phyloP scores from a whole-genome alignment of 2,113 vertebrate genomes.

The Platichthys flesus region DNA sequence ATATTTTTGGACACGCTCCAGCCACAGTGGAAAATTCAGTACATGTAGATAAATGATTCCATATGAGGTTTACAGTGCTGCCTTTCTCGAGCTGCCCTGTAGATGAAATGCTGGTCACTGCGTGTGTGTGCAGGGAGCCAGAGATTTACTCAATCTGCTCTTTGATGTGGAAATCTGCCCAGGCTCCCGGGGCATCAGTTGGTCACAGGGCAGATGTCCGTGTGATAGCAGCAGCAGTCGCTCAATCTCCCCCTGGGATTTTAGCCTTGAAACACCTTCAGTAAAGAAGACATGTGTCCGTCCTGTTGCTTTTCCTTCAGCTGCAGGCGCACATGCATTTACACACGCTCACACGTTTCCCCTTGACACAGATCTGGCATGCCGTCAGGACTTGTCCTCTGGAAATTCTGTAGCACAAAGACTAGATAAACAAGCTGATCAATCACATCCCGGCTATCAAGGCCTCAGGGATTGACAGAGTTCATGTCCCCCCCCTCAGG shows the following conservation, averaged over 20 bases:
- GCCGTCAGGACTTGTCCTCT: conserved; percentile 22
- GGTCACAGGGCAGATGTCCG: conserved; percentile 1
- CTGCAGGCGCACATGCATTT: background rate
- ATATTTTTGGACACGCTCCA: background rate
- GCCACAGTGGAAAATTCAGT: background rate
- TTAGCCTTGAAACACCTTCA: background rate
- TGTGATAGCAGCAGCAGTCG: background rate
- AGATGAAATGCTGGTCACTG: background rate
- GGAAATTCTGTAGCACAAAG: conserved; percentile 25
- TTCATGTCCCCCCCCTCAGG: background rate
- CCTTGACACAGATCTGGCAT: background rate
- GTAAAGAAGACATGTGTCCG: background rate
- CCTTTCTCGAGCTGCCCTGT: background rate
- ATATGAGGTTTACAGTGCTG: background rate
- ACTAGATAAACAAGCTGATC: conserved; percentile 45
- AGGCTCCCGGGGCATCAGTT: background rate
- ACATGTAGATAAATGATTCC: background rate
- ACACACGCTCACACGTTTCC: background rate
- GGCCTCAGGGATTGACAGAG: conserved; percentile 6
- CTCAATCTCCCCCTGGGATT: background rate
- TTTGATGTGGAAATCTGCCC: conserved; percentile 8
- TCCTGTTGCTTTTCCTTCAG: background rate
- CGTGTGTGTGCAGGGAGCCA: too few species aligned
- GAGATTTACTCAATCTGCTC: background rate
- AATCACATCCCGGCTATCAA: conserved; percentile 14